Conservation (phyloP, 2,797 vertebrate genomes). For the Brachymystax lenok region DNA sequence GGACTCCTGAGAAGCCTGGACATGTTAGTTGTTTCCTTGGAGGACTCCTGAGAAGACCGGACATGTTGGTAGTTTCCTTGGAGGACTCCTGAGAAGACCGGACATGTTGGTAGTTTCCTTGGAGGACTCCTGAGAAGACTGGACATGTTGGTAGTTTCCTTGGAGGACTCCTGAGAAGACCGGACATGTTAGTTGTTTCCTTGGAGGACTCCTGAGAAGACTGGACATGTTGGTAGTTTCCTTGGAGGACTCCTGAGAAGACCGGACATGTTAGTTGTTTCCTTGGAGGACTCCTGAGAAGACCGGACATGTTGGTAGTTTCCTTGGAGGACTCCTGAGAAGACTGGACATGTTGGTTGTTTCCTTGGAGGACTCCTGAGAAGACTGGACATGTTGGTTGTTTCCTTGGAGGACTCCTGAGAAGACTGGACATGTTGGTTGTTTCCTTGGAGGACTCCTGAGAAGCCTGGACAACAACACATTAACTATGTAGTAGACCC, state of each 20-base stretch:
- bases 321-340: slow-evolving; percentile 73
- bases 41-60: slow-evolving; percentile 37
- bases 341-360: slow-evolving; percentile 48
- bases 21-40: too few species aligned
- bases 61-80: slow-evolving; percentile 82
- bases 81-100: slow-evolving; percentile 55
- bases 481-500: not conserved
- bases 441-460: too few species aligned
- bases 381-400: slow-evolving; percentile 42
- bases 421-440: too few species aligned
- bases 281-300: too few species aligned
- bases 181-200: too few species aligned
- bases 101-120: too few species aligned
- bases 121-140: slow-evolving; percentile 28
- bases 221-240: slow-evolving; percentile 79
- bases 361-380: slow-evolving; percentile 73
- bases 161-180: slow-evolving; percentile 62
- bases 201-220: slow-evolving; percentile 7
- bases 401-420: slow-evolving; percentile 75
- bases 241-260: slow-evolving; percentile 67
- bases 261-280: too few species aligned
- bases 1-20: slow-evolving; percentile 44
- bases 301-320: slow-evolving; percentile 75
- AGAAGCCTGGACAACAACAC: slow-evolving; percentile 61
- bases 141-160: slow-evolving; percentile 80